Evolutionary conservation across 2,888 invertebrate genomes (phyloP).

Genomic region (Magallana nippona): DNA sequence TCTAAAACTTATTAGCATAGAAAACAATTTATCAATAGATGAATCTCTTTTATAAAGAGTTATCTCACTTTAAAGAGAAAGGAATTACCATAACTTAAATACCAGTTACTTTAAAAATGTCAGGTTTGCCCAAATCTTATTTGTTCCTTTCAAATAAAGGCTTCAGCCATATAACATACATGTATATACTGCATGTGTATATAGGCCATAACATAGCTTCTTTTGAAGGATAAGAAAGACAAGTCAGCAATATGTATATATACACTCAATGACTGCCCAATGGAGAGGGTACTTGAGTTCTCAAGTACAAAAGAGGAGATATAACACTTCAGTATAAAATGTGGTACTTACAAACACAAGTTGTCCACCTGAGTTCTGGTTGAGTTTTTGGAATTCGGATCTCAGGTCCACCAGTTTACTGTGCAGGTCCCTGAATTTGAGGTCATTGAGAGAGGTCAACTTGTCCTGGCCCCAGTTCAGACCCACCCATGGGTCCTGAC

Average conservation of each 20-base stretch:
- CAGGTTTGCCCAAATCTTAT: too few species aligned
- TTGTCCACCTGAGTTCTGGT: constrained; percentile 63
- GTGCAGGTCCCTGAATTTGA: constrained; percentile 59
- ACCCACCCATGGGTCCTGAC: constrained; percentile 53
- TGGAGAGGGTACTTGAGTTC: neutral
- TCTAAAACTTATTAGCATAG: too few species aligned
- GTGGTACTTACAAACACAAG: constrained; percentile 71
- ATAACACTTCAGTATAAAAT: neutral
- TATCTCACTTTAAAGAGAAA: too few species aligned
- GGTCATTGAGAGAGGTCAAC: constrained; percentile 48
- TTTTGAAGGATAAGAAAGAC: neutral
- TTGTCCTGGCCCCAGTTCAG: constrained; percentile 53
- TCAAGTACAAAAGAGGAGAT: constrained; percentile 3
- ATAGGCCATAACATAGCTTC: neutral
- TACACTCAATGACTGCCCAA: neutral
- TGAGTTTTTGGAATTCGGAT: constrained; percentile 68
- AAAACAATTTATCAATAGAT: too few species aligned
- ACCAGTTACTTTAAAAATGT: too few species aligned
- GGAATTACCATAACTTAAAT: too few species aligned
- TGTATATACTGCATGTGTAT: neutral
- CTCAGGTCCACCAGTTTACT: constrained; percentile 67
- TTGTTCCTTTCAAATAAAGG: too few species aligned
- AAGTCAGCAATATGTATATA: neutral
- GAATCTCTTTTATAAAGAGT: too few species aligned
- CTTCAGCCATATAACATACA: too few species aligned